Evolutionary conservation across 1,140 invertebrate species (phyloP).

Genomic region (Colletes gigas): DNA sequence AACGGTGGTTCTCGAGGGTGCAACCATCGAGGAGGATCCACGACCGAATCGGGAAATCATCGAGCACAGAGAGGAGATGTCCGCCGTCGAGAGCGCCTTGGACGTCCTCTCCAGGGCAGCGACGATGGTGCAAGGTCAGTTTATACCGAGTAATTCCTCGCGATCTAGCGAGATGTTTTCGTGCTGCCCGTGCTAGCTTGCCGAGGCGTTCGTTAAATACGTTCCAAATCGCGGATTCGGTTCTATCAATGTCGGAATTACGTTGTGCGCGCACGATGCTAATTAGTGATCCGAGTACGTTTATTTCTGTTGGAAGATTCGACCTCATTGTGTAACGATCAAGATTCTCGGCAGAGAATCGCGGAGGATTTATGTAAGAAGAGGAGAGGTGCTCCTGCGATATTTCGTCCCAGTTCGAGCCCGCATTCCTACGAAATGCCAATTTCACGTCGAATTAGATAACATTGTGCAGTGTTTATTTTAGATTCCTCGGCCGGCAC

Average conservation of each 20-base stretch:
- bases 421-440: conserved; percentile 61
- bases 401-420: conserved; percentile 32
- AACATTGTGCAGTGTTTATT: conserved; percentile 60
- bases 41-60: neutral
- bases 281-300: neutral
- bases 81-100: conserved; percentile 89
- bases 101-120: conserved; percentile 94
- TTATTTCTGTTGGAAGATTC: conserved; percentile 12
- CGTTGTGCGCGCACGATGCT: neutral
- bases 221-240: too few relatives aligned
- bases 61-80: conserved; percentile 72
- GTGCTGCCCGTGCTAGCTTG: too few relatives aligned
- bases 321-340: conserved; percentile 3
- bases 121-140: conserved; percentile 92
- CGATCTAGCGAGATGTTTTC: neutral
- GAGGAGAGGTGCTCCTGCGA: conserved; percentile 1
- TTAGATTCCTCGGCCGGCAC: conserved; percentile 46
- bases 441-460: conserved; percentile 68
- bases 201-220: too few relatives aligned
- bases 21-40: conserved; percentile 1
- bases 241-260: too few relatives aligned
- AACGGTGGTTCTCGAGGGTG: neutral
- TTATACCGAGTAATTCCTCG: conserved; percentile 42
- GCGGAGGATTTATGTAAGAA: conserved; percentile 34
- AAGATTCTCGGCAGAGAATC: neutral